Evolutionary conservation across 2,797 vertebrate genomes (phyloP), one percentile per base, ranked within the genome.

Genomic region (Sandelia bainsii): DNA sequence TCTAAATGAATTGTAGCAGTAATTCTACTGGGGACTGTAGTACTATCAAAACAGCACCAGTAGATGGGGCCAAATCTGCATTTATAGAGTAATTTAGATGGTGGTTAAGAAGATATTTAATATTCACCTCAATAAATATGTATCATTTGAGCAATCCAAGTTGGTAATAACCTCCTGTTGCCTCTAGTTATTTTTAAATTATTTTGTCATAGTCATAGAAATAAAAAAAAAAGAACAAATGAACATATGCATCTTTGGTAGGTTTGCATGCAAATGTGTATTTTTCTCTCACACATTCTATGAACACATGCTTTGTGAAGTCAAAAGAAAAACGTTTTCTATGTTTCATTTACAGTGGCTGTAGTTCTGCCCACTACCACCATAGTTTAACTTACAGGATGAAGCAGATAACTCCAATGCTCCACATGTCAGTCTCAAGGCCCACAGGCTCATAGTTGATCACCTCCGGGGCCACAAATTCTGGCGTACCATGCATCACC

Each of bases 391-490:
- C 96, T 92, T 85, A 97, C 96, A 97, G 81, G 78, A 97, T 95
- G 75, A 94, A 97, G 82, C 96, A 96, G 88, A 97, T 96, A 72
- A 97, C 95, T 10, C 96, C 96, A 2, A 97, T 93, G 3, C 96
- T 97, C 96, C 96, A 97, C 94, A 96, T 94, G 88, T 97, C 96
- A 0, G 95, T 96, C 49, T 90, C 86, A 81, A 95, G 80, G 39
- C 88, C 81, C 68, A 97, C 94, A 0, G 96, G 89, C 82, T 97
- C 96, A 22, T 88, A 97, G 85, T 75, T 79, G 0, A 97, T 93
- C 50, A 97, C 96, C 84, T 97, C 96, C 0, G 96, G 96, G 53
- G 96, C 96, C 82, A 96, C 96, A 83, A 97, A 97, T 82, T 97
- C 96, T 0, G 96, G 95, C 0, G 96, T 97, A 23, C 96, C 96